phyloP scores from a whole-genome alignment of 2,113 vertebrate genomes.

The Osmerus eperlanus region DNA sequence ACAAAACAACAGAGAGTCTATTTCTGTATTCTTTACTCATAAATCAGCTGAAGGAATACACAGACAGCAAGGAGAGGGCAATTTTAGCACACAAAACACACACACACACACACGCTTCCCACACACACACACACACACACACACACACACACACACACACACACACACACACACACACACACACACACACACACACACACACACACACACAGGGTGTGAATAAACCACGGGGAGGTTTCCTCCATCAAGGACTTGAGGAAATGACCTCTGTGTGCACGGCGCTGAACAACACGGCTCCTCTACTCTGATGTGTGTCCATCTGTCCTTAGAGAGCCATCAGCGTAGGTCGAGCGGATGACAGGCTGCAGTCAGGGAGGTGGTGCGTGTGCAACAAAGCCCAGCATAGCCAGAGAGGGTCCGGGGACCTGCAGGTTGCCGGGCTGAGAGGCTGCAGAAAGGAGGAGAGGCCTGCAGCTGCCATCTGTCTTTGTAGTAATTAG shows the following conservation, averaged over 20 bases:
- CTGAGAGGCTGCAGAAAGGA: slow-evolving; percentile 29
- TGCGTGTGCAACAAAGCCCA: background rate
- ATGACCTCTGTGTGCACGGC: too few species aligned
- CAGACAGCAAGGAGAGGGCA: background rate
- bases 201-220: background rate
- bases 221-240: too few species aligned
- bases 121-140: background rate
- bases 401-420: background rate
- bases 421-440: background rate
- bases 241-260: too few species aligned
- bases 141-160: background rate
- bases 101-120: background rate
- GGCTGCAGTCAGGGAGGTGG: background rate
- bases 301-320: too few species aligned
- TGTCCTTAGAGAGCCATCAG: too few species aligned
- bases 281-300: too few species aligned
- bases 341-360: too few species aligned
- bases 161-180: background rate
- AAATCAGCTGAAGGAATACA: background rate
- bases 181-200: background rate
- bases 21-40: background rate
- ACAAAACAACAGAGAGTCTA: background rate
- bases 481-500: slow-evolving; percentile 63
- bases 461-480: slow-evolving; percentile 51
- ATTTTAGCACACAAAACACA: background rate